Base-by-base conservation (phyloP, 64 coral and sea anemone species). In the Cladopsammia gracilis region DNA sequence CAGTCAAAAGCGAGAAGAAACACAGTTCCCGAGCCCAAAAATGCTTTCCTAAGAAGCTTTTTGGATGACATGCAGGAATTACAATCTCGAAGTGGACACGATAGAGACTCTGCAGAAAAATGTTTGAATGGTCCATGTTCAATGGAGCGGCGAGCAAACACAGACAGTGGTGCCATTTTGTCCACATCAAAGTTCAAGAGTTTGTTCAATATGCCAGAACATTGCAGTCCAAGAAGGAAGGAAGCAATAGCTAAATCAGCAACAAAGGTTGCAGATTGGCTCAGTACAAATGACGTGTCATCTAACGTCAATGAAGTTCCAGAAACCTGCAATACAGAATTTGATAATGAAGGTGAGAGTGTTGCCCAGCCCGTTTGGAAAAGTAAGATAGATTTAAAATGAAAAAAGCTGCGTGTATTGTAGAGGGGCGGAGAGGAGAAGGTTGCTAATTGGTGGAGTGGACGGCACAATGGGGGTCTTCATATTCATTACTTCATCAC, bases 201-300 rank as follows among this genome's bases (percentile, higher is more conserved):
- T 82, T 46, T 47, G 4, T 82, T 82, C 8, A 62, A 23, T 62
- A 46, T 11, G 7, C 14, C 80, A 49, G 60, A 83, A 50, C 34
- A 50, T 50, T 67, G 60, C 10, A 15, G 62, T 48, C 61, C 20
- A 5, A 65, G 46, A 24, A 64, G 62, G 22, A 83, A 83, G 10
- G 25, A 49, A 67, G 62, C 60, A 48, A 66, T 83, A 67, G 44
- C 48, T 42, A 66, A 7, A 23, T 83, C 80, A 24, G 62, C 42
- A 83, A 49, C 18, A 4, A 83, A 83, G 62, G 80, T 83, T 3
- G 60, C 80, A 22, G 80, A 83, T 45, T 83, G 80, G 80, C 80
- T 83, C 48, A 47, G 15, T 83, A 48, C 43, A 64, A 48, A 64
- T 23, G 20, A 67, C 48, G 9, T 65, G 15, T 49, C 80, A 48